These are phyloP conservation scores for Bombus sibiricus DNA, from an alignment of 1,140 invertebrate species.

Conservation along the genomic window DNA sequence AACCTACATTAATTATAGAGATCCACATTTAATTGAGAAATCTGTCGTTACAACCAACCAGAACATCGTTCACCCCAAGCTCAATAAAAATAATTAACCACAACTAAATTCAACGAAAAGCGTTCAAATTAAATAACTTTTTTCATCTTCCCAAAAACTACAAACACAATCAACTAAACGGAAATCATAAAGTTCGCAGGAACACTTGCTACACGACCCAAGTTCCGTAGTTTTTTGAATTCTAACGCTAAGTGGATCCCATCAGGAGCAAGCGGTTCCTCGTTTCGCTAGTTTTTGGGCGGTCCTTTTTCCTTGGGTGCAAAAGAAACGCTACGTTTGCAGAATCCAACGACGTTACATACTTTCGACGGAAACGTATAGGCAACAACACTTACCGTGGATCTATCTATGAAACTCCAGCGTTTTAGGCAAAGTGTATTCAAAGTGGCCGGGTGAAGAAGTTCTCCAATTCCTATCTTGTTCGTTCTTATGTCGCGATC, in stretches of 20 bases:
- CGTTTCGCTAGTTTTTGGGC: background rate
- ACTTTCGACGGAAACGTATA: slow-evolving; percentile 20
- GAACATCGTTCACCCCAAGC: too few relatives aligned
- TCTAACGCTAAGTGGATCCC: background rate
- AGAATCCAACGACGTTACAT: slow-evolving; percentile 39
- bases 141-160: background rate
- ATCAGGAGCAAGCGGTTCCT: background rate
- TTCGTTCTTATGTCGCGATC: slow-evolving; percentile 58
- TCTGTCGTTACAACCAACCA: too few relatives aligned
- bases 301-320: background rate
- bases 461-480: slow-evolving; percentile 63
- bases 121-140: background rate
- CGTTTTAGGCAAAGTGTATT: slow-evolving; percentile 67
- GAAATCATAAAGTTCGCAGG: background rate
- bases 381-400: slow-evolving; percentile 46
- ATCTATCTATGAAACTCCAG: slow-evolving; percentile 56
- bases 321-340: slow-evolving; percentile 26
- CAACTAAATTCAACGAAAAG: background rate
- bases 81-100: background rate
- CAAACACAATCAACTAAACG: background rate
- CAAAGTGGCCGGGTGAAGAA: slow-evolving; percentile 63
- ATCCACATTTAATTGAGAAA: too few relatives aligned
- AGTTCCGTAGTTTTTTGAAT: background rate
- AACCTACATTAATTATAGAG: too few relatives aligned
- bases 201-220: background rate